Evolutionary conservation across 2,888 invertebrate genomes (phyloP).

Genomic region (Leptinotarsa haldemani): DNA sequence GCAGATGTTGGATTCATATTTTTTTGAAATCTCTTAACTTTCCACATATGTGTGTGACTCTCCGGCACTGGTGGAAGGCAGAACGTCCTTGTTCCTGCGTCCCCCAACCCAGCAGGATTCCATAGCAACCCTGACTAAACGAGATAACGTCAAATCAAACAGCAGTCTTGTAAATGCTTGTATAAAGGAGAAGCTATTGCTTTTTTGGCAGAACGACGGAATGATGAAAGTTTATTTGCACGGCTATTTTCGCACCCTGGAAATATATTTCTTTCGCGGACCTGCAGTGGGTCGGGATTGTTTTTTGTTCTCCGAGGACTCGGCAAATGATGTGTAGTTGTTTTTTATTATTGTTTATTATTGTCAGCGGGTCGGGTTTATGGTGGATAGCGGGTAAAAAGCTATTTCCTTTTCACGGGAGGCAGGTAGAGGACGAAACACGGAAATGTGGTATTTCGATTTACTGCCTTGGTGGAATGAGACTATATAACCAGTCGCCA

Average conservation of each 20-base stretch:
- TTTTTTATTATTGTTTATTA: constrained; percentile 12
- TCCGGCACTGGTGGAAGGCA: constrained; percentile 20
- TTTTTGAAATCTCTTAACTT: neutral
- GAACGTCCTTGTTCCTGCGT: constrained; percentile 49
- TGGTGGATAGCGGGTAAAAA: constrained; percentile 1
- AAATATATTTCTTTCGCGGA: constrained; percentile 6
- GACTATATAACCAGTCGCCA: neutral
- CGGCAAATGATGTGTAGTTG: constrained; percentile 3
- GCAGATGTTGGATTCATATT: neutral
- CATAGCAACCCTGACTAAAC: constrained; percentile 56
- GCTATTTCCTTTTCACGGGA: neutral
- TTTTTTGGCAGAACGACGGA: constrained; percentile 31
- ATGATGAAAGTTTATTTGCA: constrained; percentile 38
- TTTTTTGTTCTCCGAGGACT: constrained; percentile 5
- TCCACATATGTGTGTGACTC: neutral
- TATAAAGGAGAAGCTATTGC: constrained; percentile 37
- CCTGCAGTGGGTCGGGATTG: neutral
- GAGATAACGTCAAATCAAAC: constrained; percentile 54
- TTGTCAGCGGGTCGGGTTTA: constrained; percentile 9
- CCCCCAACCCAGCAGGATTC: constrained; percentile 52
- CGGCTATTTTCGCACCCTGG: constrained; percentile 29
- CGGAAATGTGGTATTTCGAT: neutral
- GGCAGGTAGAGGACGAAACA: neutral
- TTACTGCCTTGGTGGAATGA: neutral
- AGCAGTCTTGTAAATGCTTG: constrained; percentile 45